A percentile compares a stretch with the other conserved stretches of the same genome.
Evolutionary conservation across 2,797 vertebrate species (phyloP).

Genomic region (Dermochelys coriacea): DNA sequence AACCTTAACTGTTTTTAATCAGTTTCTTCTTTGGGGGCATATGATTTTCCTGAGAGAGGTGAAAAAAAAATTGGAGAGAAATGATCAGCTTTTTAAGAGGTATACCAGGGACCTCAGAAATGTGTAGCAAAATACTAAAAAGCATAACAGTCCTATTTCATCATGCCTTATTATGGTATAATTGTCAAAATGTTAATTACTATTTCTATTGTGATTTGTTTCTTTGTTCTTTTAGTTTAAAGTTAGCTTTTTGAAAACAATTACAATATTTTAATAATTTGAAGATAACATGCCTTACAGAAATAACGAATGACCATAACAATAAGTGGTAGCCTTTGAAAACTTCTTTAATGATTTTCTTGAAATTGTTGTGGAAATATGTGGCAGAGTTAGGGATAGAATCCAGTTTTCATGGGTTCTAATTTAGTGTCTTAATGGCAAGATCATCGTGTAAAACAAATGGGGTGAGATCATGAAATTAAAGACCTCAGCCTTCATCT

Average conservation of each 20-base stretch:
- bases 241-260: background rate
- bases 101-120: background rate
- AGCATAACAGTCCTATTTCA: background rate
- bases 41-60: background rate
- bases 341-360: background rate
- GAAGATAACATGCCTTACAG: accelerated
- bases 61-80: background rate
- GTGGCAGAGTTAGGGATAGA: background rate
- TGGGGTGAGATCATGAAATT: background rate
- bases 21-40: background rate
- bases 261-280: background rate
- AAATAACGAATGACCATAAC: background rate
- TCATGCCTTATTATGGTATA: background rate
- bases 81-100: background rate
- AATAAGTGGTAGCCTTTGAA: background rate
- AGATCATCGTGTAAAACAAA: background rate
- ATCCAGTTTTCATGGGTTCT: background rate
- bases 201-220: background rate
- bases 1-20: accelerated
- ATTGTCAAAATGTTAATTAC: background rate
- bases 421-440: background rate
- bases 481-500: background rate
- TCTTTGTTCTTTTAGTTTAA: background rate
- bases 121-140: background rate
- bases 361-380: background rate